Evolutionary conservation across 2,888 invertebrate genomes (phyloP), one percentile per base, ranked within the genome.

Genomic region (Rapana venosa): DNA sequence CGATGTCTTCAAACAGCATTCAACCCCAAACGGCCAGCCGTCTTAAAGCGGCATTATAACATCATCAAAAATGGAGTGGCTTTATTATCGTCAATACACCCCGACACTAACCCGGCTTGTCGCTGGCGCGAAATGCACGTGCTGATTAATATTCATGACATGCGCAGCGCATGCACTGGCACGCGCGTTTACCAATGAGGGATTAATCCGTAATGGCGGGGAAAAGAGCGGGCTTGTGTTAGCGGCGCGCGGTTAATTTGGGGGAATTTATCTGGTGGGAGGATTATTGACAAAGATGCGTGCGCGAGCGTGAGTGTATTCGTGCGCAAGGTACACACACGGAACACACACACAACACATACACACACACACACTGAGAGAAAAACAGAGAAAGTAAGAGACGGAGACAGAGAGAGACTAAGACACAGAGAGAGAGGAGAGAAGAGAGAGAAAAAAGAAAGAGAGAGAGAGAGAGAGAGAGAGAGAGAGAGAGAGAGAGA

Each of bases 121-220:
- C 47, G 47, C 47, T 5, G 47, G 47, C 47, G n/a, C 26, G n/a
- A 74, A 74, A n/a, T n/a, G n/a, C n/a, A 74, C 74, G 74, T 30
- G 74, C 74, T 74, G 13, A 74, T 74, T n/a, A 74, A 74, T 74
- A 74, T 74, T 74, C 74, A 74, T 74, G 74, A 74, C 74, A 74
- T 26, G 74, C 74, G 74, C 74, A 13, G 74, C 74, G 74, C 74
- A 74, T 74, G 74, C 74, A n/a, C 30, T 74, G 74, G 74, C 74
- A 74, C 74, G 74, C n/a, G n/a, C 74, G n/a, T 74, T 74, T 74
- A n/a, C n/a, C 74, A 74, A 74, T n/a, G n/a, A n/a, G 26, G 74
- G 74, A 74, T 74, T 74, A 74, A 74, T 74, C 74, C n/a, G 74
- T 74, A 74, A 74, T 74, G 74, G 74, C n/a, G n/a, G 74, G 70